Evolutionary conservation across 1,140 invertebrate species (phyloP).

Genomic region (Trichogramma pretiosum): DNA sequence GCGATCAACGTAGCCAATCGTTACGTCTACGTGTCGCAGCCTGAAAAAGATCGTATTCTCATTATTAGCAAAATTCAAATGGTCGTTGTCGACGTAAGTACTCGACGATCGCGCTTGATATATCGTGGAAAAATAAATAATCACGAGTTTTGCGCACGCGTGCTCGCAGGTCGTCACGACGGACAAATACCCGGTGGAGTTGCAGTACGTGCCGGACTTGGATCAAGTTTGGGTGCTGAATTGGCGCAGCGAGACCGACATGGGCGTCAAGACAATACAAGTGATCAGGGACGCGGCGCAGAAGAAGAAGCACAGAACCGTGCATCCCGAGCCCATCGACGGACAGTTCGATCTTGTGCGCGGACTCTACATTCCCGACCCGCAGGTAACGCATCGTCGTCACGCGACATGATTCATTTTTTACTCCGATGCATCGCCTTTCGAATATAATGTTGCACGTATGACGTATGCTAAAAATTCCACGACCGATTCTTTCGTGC

Average conservation of each 20-base stretch:
- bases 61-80: conserved; percentile 66
- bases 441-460: no score
- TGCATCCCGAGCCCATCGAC: conserved; percentile 72
- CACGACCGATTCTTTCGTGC: no score
- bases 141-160: not conserved
- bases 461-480: no score
- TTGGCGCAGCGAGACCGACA: conserved; percentile 53
- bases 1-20: conserved; percentile 65
- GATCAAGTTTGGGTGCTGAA: conserved; percentile 76
- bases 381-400: no score
- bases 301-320: conserved; percentile 67
- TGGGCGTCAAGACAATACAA: conserved; percentile 64
- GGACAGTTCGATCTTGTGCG: conserved; percentile 70
- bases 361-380: conserved; percentile 61
- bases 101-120: no score
- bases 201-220: conserved; percentile 63
- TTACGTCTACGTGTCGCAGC: conserved; percentile 70
- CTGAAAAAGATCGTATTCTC: conserved; percentile 60
- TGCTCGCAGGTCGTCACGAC: conserved; percentile 57
- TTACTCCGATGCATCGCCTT: no score
- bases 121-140: no score
- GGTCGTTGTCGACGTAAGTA: conserved; percentile 62
- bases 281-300: conserved; percentile 69
- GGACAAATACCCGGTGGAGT: conserved; percentile 64
- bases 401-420: no score